Conservation (phyloP, 2,113 vertebrate genomes). For the Lipotes vexillifer region DNA sequence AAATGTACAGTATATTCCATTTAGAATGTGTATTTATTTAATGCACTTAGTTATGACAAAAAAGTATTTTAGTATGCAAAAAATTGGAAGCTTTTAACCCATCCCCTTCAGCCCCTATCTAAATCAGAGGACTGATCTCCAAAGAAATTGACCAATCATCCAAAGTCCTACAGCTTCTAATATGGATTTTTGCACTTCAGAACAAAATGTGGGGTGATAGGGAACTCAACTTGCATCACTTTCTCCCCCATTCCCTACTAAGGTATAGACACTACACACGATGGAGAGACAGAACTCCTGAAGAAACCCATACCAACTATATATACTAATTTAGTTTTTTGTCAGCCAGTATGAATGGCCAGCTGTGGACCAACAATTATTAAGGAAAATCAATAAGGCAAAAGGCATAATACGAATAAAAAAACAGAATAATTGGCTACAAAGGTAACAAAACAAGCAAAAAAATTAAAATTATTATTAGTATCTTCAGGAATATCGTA, state of each 20-base stretch:
- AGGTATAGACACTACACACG: neutral
- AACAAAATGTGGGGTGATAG: neutral
- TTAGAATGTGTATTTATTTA: slow-evolving; percentile 5
- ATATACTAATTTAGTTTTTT: neutral
- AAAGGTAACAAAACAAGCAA: neutral
- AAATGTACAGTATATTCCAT: neutral
- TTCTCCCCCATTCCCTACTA: neutral
- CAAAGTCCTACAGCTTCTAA: neutral
- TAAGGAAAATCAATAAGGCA: neutral
- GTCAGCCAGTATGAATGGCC: neutral
- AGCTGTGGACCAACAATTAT: neutral
- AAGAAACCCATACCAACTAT: neutral
- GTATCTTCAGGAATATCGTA: neutral
- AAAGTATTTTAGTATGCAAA: slow-evolving; percentile 36
- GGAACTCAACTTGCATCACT: neutral
- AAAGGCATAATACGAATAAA: neutral
- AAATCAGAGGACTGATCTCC: neutral
- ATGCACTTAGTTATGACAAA: slow-evolving; percentile 14
- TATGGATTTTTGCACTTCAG: neutral
- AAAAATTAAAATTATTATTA: neutral
- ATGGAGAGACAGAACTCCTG: neutral
- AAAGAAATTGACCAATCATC: neutral
- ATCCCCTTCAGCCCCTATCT: neutral
- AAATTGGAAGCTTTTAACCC: neutral
- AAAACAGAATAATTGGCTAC: neutral